Base-by-base conservation (phyloP, 2,113 vertebrate genomes). In the Callopanchax toddi region DNA sequence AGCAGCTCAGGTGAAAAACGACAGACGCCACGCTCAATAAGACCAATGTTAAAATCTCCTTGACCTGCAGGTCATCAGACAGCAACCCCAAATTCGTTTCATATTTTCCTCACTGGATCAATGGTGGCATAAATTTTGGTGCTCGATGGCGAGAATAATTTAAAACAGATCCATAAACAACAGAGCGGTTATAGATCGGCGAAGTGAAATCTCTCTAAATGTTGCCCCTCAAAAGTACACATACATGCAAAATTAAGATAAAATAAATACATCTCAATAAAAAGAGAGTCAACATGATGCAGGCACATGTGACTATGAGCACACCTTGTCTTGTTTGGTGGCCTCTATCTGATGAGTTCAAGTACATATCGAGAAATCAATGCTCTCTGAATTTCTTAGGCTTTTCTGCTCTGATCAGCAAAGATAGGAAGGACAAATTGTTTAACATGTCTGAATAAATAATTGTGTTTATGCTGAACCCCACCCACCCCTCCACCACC, bases 101-200 rank as follows among this genome's bases (percentile, higher is more conserved):
- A 97, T 97, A 97, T 96, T 99, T 97, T 97, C 94, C 94, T 94
- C 93, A 93, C 92, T 84, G 93, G 96, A 98, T 98, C 97, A 98
- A 98, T 97, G 94, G 91, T 79, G 85, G 94, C 94, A 97, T 98
- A 96, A 96, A 98, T 96, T 32, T 96, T 94, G 91, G 92, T 92
- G 93, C 92, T 95, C 95, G 96, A 95, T 95, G 96, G 96, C 95
- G 98, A 96, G 94, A 95, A 96, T 98, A 97, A 97, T 97, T 99
- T 97, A 96, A 94, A 96, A 93, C 92, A 95, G 94, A 97, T 98
- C 95, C 94, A 96, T 96, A 97, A 94, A 90, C 92, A 84, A 93
- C 89, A 89, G 82, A 78, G 82, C 50, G 77, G 76, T 79, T 69
- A 59, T 52, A 49, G 71, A 89, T 60, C 79, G 87, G 87, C 81